A percentile compares a stretch with the other conserved stretches of the same genome.
Evolutionary conservation across 2,797 vertebrate genomes (phyloP).

Genomic region (Antrozous pallidus): DNA sequence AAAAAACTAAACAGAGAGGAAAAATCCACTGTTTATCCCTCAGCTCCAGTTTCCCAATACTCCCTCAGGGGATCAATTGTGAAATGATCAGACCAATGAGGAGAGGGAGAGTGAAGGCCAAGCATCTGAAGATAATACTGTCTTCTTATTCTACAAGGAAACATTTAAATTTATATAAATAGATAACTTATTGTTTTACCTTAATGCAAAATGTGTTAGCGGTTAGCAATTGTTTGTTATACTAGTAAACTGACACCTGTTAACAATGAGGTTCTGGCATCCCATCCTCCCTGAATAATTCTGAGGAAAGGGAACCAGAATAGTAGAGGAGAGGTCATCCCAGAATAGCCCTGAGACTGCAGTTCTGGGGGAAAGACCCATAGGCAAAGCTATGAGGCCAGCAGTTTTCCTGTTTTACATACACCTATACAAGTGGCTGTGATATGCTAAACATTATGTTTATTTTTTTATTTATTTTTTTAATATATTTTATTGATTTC

Average conservation of each 20-base stretch:
- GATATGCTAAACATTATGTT: not conserved
- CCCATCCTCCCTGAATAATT: not conserved
- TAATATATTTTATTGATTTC: no score
- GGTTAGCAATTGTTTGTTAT: slow-evolving; percentile 36
- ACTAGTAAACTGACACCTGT: slow-evolving; percentile 25
- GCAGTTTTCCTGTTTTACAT: not conserved
- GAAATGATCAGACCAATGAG: not conserved
- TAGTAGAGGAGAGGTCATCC: not conserved
- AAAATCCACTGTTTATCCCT: not conserved
- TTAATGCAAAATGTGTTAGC: slow-evolving; percentile 26
- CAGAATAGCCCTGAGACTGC: not conserved
- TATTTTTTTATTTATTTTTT: no score
- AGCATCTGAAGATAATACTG: not conserved
- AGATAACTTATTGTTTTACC: slow-evolving; percentile 4
- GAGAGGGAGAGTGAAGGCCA: not conserved
- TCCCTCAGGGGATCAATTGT: not conserved
- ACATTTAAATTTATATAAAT: not conserved
- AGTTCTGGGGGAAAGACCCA: not conserved
- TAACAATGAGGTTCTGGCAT: slow-evolving; percentile 12
- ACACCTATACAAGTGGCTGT: not conserved
- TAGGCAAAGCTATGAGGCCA: not conserved
- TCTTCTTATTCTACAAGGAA: not conserved
- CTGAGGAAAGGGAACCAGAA: not conserved
- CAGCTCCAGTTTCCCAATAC: not conserved
- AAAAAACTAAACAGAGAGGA: not conserved